Conservation (phyloP, 2,888 invertebrate species). For the Horisme vitalbata region DNA sequence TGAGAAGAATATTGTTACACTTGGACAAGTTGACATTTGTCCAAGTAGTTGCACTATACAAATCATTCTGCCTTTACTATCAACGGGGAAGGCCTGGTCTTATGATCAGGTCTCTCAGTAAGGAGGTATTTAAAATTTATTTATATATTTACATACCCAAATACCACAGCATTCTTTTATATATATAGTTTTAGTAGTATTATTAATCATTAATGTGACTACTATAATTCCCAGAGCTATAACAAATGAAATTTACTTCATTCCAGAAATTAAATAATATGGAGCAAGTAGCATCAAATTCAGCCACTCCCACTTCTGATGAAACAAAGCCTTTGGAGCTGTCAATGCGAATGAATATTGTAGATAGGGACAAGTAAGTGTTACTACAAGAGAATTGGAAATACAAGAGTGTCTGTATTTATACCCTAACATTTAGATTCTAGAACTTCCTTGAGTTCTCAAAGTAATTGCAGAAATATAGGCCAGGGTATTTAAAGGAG, state of each 20-base stretch:
- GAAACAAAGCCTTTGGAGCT: conserved; percentile 65
- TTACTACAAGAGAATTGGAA: too few relatives aligned
- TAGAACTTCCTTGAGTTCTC: too few relatives aligned
- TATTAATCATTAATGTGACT: too few relatives aligned
- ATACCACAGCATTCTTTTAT: too few relatives aligned
- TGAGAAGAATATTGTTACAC: conserved; percentile 90
- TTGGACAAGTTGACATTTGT: conserved; percentile 93
- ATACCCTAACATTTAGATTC: too few relatives aligned
- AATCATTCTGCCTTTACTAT: conserved; percentile 88
- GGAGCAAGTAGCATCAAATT: conserved; percentile 51
- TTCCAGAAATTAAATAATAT: conserved; percentile 72
- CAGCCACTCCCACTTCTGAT: conserved; percentile 55
- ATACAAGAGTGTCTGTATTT: too few relatives aligned
- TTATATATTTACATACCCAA: too few relatives aligned
- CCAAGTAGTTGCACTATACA: conserved; percentile 89
- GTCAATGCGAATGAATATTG: conserved; percentile 65
- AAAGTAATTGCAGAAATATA: too few relatives aligned
- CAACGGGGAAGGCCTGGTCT: conserved; percentile 79
- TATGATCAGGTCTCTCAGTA: conserved; percentile 75
- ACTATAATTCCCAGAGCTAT: too few relatives aligned
- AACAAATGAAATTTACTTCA: neutral
- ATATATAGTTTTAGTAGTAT: too few relatives aligned
- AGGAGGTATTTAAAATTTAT: too few relatives aligned
- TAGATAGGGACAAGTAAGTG: conserved; percentile 73
- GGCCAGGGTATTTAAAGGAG: too few relatives aligned